A percentile compares a stretch with the other conserved stretches of the same genome.
phyloP scores from a whole-genome alignment of 92 coral and sea anemone genomes.

The Phenganax subtilis region DNA sequence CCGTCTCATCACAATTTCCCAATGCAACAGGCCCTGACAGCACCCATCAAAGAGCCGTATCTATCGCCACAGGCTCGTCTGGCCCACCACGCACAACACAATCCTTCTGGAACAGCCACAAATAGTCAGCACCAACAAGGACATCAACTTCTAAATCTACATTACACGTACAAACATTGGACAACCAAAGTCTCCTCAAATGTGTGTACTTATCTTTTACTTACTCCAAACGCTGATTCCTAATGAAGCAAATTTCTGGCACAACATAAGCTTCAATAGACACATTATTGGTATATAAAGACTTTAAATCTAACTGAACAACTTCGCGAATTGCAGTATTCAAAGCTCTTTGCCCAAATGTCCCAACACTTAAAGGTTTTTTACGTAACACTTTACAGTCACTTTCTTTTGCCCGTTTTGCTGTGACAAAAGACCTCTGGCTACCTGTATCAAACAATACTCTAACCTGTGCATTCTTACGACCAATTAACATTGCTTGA shows the following conservation, averaged over 20 bases:
- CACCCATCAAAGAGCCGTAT: not conserved
- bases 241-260: slow-evolving; percentile 44
- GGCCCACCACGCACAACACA: slow-evolving; percentile 40
- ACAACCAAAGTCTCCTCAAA: slow-evolving; percentile 40
- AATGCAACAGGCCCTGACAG: not conserved
- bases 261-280: slow-evolving; percentile 46
- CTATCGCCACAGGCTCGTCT: slow-evolving; percentile 14
- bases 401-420: too few relatives aligned
- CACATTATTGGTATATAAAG: slow-evolving; percentile 19
- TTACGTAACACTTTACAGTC: too few relatives aligned
- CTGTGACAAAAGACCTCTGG: too few relatives aligned
- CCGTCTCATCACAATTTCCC: too few relatives aligned
- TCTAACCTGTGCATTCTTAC: too few relatives aligned
- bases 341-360: too few relatives aligned
- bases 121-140: slow-evolving; percentile 45
- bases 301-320: slow-evolving; percentile 25
- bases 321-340: too few relatives aligned
- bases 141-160: slow-evolving; percentile 40
- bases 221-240: slow-evolving; percentile 26
- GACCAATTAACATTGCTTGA: too few relatives aligned
- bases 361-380: too few relatives aligned
- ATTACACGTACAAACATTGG: slow-evolving; percentile 29
- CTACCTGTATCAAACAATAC: too few relatives aligned
- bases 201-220: slow-evolving; percentile 27
- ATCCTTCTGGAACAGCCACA: slow-evolving; percentile 40